Conservation (phyloP, 2,797 vertebrate species). For the Chelon labrosus region DNA sequence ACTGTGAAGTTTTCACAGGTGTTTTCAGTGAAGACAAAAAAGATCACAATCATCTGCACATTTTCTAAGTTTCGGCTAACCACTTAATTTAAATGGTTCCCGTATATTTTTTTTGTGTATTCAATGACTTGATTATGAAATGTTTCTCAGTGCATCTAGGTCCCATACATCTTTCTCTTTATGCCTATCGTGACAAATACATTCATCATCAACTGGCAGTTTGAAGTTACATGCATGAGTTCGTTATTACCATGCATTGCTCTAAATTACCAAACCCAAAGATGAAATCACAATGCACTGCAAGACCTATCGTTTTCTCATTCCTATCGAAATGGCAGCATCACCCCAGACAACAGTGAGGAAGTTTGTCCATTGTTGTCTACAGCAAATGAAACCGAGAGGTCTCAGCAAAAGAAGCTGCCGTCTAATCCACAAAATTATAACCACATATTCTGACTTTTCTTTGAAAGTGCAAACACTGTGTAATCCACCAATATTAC, state of each 20-base stretch:
- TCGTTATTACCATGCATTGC: no score
- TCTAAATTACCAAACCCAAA: no score
- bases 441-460: not conserved
- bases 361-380: not conserved
- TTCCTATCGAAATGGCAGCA: not conserved
- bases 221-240: conserved; percentile 8
- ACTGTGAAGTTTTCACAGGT: no score
- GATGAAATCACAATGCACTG: conserved; percentile 18
- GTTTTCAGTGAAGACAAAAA: no score
- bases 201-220: no score
- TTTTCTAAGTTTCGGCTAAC: not conserved
- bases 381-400: not conserved
- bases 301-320: conserved; percentile 1
- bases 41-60: no score
- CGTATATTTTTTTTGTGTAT: not conserved
- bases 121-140: not conserved
- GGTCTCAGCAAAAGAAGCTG: not conserved
- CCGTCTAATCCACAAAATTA: not conserved
- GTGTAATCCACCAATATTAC: not conserved
- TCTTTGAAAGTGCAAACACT: conserved; percentile 8
- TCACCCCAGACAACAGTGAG: not conserved
- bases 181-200: no score
- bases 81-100: not conserved
- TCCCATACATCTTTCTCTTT: no score
- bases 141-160: no score